Conservation (phyloP, 2,113 vertebrate genomes). For the Puntigrus tetrazona region DNA sequence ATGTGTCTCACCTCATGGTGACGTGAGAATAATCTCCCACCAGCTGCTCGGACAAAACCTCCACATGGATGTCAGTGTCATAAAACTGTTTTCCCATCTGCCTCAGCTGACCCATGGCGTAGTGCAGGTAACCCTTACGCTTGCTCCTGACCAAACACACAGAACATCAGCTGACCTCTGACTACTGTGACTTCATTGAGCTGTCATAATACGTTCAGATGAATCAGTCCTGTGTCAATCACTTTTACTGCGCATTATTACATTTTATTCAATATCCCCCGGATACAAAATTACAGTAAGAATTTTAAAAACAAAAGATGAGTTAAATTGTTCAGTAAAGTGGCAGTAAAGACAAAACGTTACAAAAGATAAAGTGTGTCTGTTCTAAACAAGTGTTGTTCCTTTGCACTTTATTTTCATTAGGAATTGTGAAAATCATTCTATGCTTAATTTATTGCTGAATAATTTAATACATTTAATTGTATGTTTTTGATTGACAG, state of each 20-base stretch:
- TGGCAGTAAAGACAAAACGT: too few species aligned
- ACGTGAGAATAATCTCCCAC: slow-evolving; percentile 78
- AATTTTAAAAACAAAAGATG: too few species aligned
- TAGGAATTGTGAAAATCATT: too few species aligned
- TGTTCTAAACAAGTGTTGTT: too few species aligned
- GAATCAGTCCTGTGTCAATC: neutral
- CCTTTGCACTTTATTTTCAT: too few species aligned
- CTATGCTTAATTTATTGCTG: too few species aligned
- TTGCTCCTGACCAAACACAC: slow-evolving; percentile 69
- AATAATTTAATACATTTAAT: too few species aligned
- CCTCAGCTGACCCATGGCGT: slow-evolving; percentile 78
- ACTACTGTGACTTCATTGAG: neutral
- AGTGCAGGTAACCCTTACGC: slow-evolving; percentile 76
- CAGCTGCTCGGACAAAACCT: slow-evolving; percentile 78
- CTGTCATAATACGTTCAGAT: neutral
- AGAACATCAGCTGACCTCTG: neutral
- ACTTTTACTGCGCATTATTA: neutral
- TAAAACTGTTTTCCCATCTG: slow-evolving; percentile 81
- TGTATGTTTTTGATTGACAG: too few species aligned
- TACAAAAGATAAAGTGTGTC: too few species aligned
- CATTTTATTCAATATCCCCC: too few species aligned
- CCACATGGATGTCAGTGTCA: slow-evolving; percentile 77
- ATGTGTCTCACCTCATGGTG: slow-evolving; percentile 73
- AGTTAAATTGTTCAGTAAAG: too few species aligned
- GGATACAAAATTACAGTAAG: too few species aligned